These are phyloP conservation scores for Callyntrura sp. DNA, from an alignment of 2,888 invertebrate species.

Conservation along the genomic window DNA sequence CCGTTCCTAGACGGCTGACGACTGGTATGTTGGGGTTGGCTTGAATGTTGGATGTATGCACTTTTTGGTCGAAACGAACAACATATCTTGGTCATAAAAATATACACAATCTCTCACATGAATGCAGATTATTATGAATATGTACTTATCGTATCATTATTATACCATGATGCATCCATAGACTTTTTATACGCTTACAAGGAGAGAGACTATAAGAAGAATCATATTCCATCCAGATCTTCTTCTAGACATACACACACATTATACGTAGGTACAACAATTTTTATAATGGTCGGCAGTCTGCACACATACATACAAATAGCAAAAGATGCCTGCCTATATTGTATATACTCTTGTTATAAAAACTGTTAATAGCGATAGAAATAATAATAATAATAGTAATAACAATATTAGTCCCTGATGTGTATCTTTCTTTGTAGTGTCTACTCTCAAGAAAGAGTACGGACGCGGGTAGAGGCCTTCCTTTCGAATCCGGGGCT, in stretches of 20 bases:
- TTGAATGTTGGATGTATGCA: conserved; percentile 54
- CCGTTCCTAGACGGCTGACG: conserved; percentile 71
- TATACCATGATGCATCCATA: conserved; percentile 39
- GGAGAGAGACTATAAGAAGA: background rate
- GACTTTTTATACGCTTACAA: conserved; percentile 16
- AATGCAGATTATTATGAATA: conserved; percentile 37
- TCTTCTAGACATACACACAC: conserved; percentile 23
- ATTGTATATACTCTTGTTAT: conserved; percentile 27
- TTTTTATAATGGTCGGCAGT: conserved; percentile 27
- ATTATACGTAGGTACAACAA: conserved; percentile 13
- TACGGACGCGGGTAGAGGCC: conserved; percentile 79
- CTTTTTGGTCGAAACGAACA: conserved; percentile 47
- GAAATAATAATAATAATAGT: background rate
- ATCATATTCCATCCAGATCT: conserved; percentile 49
- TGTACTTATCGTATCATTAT: conserved; percentile 30
- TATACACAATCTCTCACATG: conserved; percentile 18
- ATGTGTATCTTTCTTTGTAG: conserved; percentile 78
- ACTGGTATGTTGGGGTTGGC: conserved; percentile 49
- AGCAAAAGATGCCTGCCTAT: conserved; percentile 52
- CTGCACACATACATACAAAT: conserved; percentile 51
- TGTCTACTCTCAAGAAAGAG: conserved; percentile 72
- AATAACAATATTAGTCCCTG: conserved; percentile 50
- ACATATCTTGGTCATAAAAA: conserved; percentile 42
- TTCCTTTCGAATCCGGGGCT: conserved; percentile 79
- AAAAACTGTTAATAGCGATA: background rate